A percentile compares a stretch with the other conserved stretches of the same genome.
phyloP scores from a whole-genome alignment of 1,140 invertebrate species.

The Camponotus pennsylvanicus region DNA sequence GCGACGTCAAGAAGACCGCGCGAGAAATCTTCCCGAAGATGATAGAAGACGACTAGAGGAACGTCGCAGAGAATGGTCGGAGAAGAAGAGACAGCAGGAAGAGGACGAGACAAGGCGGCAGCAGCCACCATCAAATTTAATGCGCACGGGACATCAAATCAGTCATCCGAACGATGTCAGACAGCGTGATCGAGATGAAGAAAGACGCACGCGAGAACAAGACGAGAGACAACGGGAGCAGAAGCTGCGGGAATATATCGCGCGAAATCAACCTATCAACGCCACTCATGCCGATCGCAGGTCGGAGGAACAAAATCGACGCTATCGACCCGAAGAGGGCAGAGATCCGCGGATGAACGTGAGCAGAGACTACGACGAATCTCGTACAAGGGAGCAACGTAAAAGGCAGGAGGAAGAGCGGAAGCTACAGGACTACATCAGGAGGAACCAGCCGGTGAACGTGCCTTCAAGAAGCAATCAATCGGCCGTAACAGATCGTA shows the following conservation, averaged over 20 bases:
- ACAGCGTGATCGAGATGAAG: neutral
- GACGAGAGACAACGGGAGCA: conserved; percentile 53
- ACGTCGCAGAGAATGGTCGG: conserved; percentile 53
- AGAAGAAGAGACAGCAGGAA: conserved; percentile 28
- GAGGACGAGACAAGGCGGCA: conserved; percentile 34
- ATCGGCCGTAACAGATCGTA: neutral
- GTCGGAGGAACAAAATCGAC: conserved; percentile 49
- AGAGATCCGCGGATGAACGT: conserved; percentile 28
- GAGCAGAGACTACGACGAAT: conserved; percentile 25
- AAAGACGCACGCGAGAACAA: conserved; percentile 34
- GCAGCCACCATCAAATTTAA: conserved; percentile 37
- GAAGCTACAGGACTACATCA: conserved; percentile 78
- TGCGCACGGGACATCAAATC: neutral
- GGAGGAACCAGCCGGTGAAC: conserved; percentile 73
- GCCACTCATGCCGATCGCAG: conserved; percentile 29
- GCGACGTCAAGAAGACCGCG: conserved; percentile 2
- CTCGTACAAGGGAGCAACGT: conserved; percentile 7
- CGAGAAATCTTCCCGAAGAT: conserved; percentile 10
- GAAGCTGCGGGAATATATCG: conserved; percentile 66
- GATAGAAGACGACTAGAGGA: conserved; percentile 50
- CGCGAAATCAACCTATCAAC: conserved; percentile 69
- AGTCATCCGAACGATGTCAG: conserved; percentile 17
- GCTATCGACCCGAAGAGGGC: conserved; percentile 30
- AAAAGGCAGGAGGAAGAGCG: conserved; percentile 63
- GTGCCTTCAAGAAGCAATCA: conserved; percentile 27